Evolutionary conservation across 1,140 invertebrate genomes (phyloP).

Genomic region (Hyles vespertilio): DNA sequence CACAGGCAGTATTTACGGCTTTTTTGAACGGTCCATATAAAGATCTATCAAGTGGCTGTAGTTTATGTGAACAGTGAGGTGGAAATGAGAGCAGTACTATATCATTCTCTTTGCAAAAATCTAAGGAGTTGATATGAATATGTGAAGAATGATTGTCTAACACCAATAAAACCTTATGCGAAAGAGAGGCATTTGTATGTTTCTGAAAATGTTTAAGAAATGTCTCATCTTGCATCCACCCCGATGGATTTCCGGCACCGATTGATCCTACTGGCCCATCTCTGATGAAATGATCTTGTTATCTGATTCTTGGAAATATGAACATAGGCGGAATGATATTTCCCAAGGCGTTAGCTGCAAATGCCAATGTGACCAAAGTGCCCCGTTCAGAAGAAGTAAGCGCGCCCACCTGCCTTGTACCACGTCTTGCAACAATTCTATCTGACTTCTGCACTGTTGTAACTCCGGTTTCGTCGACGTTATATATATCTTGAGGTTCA

Average conservation of each 20-base stretch:
- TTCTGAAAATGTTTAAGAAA: slow-evolving; percentile 59
- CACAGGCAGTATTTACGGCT: slow-evolving; percentile 46
- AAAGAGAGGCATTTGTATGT: slow-evolving; percentile 28
- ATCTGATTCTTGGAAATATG: slow-evolving; percentile 45
- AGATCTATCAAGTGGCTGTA: slow-evolving; percentile 68
- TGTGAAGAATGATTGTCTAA: slow-evolving; percentile 36
- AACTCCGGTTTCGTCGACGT: too few species aligned
- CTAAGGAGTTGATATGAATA: slow-evolving; percentile 41
- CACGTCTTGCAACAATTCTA: too few species aligned
- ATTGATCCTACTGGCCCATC: slow-evolving; percentile 46
- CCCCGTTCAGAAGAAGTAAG: slow-evolving; percentile 50
- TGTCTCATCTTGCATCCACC: slow-evolving; percentile 45
- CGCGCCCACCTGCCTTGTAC: too few species aligned
- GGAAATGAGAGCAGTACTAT: slow-evolving; percentile 58
- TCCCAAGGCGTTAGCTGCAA: slow-evolving; percentile 39
- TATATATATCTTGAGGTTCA: too few species aligned
- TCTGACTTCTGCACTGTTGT: too few species aligned
- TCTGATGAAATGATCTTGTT: slow-evolving; percentile 36
- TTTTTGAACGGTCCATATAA: slow-evolving; percentile 67
- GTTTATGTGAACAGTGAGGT: slow-evolving; percentile 63
- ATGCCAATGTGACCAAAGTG: slow-evolving; percentile 38
- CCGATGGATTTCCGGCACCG: slow-evolving; percentile 22
- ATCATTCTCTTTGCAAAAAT: slow-evolving; percentile 44
- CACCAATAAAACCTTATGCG: slow-evolving; percentile 30
- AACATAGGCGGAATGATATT: slow-evolving; percentile 44